Base-by-base conservation (phyloP, 2,888 invertebrate species). In the Keiferia lycopersicella region DNA sequence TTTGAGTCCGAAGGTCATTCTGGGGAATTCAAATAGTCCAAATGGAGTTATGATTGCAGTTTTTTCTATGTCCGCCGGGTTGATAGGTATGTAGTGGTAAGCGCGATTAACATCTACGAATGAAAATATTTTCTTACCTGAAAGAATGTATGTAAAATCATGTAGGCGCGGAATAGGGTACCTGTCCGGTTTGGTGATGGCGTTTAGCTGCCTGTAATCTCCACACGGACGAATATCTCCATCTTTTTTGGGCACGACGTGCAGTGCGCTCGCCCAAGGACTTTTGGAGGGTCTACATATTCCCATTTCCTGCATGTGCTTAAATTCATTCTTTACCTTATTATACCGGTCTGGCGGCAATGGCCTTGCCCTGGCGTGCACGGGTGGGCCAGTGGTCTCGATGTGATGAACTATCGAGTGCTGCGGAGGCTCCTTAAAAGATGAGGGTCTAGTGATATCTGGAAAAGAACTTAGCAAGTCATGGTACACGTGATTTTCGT, bases 1-100 rank as follows among this genome's bases (percentile, higher is more conserved):
- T 0, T 73, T 63, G 2, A 82, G 65, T 0, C 78, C 81, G 50
- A 75, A 80, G 0, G 75, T 65, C 80, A 81, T 78, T 0, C 68
- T 22, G 0, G 67, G 67, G 48, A 67, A 70, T 39, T 70, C 69
- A 16, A 63, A 70, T 26, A 26, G 6, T 6, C 26, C 26, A 6
- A 26, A 26, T 6, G 26, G 26, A 4, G 26, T 26, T 26, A 26
- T 26, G 26, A 26, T 26, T 6, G 26, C 26, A 26, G 26, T 26
- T 26, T 26, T 26, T 26, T 26, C 69, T 11, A 81, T 68, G 68
- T 82, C 81, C 11, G 69, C 74, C 12, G 66, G 59, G 1, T 65
- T 66, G 1, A 86, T 72, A 7, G 80, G 79, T 18, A 87, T 58
- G 20, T 12, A 58, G 11, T 58, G 58, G 12, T 58, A 58, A 39